Evolutionary conservation across 2,113 vertebrate genomes (phyloP).

Genomic region (Pseudopipra pipra): DNA sequence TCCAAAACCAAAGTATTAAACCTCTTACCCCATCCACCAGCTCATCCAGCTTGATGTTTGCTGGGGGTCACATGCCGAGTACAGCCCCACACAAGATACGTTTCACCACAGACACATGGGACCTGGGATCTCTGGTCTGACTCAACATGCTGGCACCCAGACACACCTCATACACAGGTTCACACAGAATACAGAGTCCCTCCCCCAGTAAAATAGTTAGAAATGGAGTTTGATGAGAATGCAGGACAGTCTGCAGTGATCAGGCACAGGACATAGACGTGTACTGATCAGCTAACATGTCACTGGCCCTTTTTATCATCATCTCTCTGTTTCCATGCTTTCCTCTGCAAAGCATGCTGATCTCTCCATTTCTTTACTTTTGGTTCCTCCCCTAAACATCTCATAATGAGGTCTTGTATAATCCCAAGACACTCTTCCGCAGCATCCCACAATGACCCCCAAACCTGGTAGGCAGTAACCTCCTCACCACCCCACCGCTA

Average conservation of each 20-base stretch:
- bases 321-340: neutral
- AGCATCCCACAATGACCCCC: neutral
- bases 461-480: neutral
- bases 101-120: neutral
- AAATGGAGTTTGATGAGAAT: neutral
- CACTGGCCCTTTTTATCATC: neutral
- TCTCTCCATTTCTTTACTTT: neutral
- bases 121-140: neutral
- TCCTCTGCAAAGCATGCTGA: neutral
- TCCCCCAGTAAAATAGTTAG: neutral
- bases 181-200: neutral
- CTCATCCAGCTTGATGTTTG: neutral
- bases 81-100: neutral
- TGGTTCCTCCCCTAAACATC: neutral
- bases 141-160: neutral
- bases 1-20: neutral
- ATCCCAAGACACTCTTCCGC: neutral
- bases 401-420: neutral
- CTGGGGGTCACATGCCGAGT: accelerated
- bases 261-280: neutral
- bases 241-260: neutral
- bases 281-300: neutral
- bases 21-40: neutral
- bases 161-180: neutral
- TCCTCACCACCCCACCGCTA: neutral